A percentile compares a stretch with the other conserved stretches of the same genome.
Evolutionary conservation across 2,113 vertebrate genomes (phyloP).

Genomic region (Oncorhynchus keta): DNA sequence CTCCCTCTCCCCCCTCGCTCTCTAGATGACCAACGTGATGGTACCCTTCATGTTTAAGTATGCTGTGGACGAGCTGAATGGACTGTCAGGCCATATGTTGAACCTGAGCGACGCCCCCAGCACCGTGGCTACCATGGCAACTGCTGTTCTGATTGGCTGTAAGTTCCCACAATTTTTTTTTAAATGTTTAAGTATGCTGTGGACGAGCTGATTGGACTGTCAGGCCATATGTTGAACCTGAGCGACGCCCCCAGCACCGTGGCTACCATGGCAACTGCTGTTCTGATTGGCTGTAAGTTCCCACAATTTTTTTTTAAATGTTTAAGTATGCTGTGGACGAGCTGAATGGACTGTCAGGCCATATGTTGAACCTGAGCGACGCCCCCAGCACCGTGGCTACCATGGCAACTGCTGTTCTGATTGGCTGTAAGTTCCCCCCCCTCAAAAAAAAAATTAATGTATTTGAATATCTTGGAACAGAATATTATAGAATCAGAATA

Average conservation of each 20-base stretch:
- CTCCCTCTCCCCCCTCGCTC: slow-evolving; percentile 11
- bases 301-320: no score
- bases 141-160: no score
- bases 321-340: slow-evolving; percentile 98
- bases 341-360: slow-evolving; percentile 96
- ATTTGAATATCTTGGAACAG: no score
- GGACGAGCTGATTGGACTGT: slow-evolving; percentile 95
- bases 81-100: no score
- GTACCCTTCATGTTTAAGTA: slow-evolving; percentile 99
- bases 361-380: slow-evolving; percentile 89
- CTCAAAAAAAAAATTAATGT: no score
- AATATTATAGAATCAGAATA: no score
- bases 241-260: slow-evolving; percentile 88
- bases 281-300: slow-evolving; percentile 97
- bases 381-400: slow-evolving; percentile 91
- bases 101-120: no score
- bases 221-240: slow-evolving; percentile 92
- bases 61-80: no score
- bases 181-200: slow-evolving; percentile 99
- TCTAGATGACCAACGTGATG: slow-evolving; percentile 89
- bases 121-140: no score
- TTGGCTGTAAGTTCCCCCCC: slow-evolving; percentile 97
- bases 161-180: no score
- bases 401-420: slow-evolving; percentile 91
- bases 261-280: slow-evolving; percentile 92